These are phyloP conservation scores for Bhutanitis thaidina DNA, from an alignment of 2,888 invertebrate species.

Conservation along the genomic window DNA sequence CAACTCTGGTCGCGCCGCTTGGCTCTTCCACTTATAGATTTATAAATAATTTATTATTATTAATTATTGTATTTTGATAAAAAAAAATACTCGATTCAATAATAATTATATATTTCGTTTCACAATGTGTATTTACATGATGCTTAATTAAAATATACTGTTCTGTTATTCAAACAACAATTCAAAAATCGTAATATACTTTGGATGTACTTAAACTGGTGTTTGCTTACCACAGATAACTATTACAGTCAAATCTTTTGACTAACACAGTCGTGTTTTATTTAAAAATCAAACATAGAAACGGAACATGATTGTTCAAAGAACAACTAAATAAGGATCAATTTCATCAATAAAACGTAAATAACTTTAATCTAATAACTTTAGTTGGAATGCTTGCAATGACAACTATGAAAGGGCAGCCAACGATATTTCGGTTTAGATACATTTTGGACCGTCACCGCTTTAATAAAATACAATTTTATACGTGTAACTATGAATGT, in stretches of 20 bases:
- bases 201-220: constrained; percentile 63
- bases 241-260: neutral
- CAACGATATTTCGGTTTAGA: constrained; percentile 25
- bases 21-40: too few relatives aligned
- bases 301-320: neutral
- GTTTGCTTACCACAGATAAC: constrained; percentile 38
- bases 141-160: constrained; percentile 66
- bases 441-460: constrained; percentile 31
- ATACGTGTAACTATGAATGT: constrained; percentile 29
- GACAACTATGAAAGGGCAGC: constrained; percentile 39
- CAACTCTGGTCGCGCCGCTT: too few relatives aligned
- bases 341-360: constrained; percentile 16
- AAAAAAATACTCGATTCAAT: constrained; percentile 38
- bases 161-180: constrained; percentile 61
- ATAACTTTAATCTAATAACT: constrained; percentile 21
- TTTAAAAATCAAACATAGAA: neutral
- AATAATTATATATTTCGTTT: constrained; percentile 68
- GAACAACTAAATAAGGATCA: neutral
- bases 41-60: too few relatives aligned
- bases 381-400: constrained; percentile 66
- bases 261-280: neutral
- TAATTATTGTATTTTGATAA: too few relatives aligned
- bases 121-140: constrained; percentile 78
- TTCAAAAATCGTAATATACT: constrained; percentile 53
- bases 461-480: constrained; percentile 28